These are phyloP conservation scores for Papilio dardanus DNA, from an alignment of 1,140 invertebrate species.

Conservation along the genomic window DNA sequence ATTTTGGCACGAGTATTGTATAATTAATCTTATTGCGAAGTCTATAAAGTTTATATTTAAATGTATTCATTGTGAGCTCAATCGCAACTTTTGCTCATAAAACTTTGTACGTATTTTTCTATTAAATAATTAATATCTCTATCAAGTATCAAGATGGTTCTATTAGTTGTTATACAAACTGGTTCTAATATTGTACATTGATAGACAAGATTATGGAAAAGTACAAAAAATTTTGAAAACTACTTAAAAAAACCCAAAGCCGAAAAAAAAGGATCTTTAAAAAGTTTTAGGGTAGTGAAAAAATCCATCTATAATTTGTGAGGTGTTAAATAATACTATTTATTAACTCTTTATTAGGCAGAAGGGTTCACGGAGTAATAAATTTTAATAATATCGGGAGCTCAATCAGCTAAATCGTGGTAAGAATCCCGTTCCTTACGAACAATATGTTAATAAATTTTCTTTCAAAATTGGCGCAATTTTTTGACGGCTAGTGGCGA, in stretches of 20 bases:
- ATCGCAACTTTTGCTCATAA: conserved; percentile 53
- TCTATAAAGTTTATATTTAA: conserved; percentile 20
- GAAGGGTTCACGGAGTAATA: no score
- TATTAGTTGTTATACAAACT: conserved; percentile 35
- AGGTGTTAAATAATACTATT: conserved; percentile 6
- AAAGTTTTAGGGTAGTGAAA: background rate
- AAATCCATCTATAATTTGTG: background rate
- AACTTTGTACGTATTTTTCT: conserved; percentile 30
- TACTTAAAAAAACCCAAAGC: background rate
- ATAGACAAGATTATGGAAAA: background rate
- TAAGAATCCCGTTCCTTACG: no score
- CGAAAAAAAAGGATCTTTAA: background rate
- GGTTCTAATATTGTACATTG: background rate
- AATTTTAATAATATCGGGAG: no score
- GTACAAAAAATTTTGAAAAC: background rate
- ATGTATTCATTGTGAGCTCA: conserved; percentile 49
- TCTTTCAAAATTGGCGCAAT: no score
- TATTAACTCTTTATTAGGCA: no score
- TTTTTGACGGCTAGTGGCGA: no score
- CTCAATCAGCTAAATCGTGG: no score
- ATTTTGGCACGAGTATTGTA: no score
- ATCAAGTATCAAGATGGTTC: background rate
- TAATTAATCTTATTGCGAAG: conserved; percentile 6
- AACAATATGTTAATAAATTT: no score
- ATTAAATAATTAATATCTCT: background rate